A percentile compares a stretch with the other conserved stretches of the same genome.
Conservation (phyloP, 2,113 vertebrate species). For the Rhinichthys klamathensis region DNA sequence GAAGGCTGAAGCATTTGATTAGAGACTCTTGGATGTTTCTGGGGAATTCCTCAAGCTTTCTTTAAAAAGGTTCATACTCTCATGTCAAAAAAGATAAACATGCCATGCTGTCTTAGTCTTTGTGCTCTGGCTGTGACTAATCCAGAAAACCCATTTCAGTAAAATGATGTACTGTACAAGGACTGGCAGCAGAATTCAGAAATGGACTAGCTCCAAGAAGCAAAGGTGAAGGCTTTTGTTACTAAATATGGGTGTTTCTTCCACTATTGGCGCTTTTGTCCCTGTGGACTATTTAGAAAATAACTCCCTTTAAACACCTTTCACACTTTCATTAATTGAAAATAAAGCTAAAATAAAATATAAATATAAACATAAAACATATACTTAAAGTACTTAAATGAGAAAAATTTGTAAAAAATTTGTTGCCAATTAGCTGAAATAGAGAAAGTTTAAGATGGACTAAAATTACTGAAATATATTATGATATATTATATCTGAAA, state of each 20-base stretch:
- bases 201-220: slow-evolving; percentile 38
- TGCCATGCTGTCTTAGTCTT: neutral
- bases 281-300: neutral
- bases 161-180: slow-evolving; percentile 10
- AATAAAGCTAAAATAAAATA: neutral
- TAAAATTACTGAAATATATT: no score
- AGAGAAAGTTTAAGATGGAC: no score
- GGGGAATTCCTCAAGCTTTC: neutral
- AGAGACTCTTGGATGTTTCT: slow-evolving; percentile 2
- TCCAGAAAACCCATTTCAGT: slow-evolving; percentile 20
- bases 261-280: neutral
- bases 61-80: neutral
- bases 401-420: no score
- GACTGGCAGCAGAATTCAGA: slow-evolving; percentile 34
- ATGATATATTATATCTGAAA: no score
- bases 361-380: neutral
- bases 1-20: neutral
- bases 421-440: no score
- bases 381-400: neutral
- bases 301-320: neutral
- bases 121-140: slow-evolving; percentile 13
- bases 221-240: neutral
- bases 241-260: neutral
- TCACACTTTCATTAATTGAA: neutral
- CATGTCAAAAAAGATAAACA: slow-evolving; percentile 17